These are phyloP conservation scores for Galerucella calmariensis DNA, from an alignment of 2,888 invertebrate species.

Conservation along the genomic window DNA sequence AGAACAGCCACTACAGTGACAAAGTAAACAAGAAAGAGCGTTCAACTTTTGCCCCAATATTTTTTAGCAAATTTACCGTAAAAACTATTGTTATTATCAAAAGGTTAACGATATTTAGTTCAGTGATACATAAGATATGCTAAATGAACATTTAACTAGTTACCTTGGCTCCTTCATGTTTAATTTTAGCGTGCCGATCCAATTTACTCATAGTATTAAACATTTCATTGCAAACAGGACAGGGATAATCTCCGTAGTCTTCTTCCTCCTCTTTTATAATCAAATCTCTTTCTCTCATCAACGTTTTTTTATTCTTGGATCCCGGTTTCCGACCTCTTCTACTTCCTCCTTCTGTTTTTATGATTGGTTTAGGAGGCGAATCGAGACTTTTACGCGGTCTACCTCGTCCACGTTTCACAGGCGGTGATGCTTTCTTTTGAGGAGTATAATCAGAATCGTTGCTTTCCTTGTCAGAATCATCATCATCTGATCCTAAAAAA, in stretches of 20 bases:
- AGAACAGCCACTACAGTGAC: too few species aligned
- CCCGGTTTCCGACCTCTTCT: constrained; percentile 52
- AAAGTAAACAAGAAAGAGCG: too few species aligned
- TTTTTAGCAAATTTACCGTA: too few species aligned
- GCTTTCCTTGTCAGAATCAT: constrained; percentile 52
- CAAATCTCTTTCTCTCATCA: constrained; percentile 22
- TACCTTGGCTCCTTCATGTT: constrained; percentile 55
- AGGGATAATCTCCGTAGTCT: constrained; percentile 56
- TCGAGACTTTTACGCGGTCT: constrained; percentile 58
- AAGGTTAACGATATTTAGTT: too few species aligned
- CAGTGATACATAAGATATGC: neutral
- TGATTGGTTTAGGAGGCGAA: constrained; percentile 39
- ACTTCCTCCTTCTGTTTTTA: constrained; percentile 35
- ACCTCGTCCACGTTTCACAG: constrained; percentile 54
- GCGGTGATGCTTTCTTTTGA: constrained; percentile 46
- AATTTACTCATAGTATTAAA: constrained; percentile 56
- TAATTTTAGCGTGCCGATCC: constrained; percentile 56
- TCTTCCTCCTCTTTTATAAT: constrained; percentile 52
- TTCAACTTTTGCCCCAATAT: too few species aligned
- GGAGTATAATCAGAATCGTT: constrained; percentile 61
- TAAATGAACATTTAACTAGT: neutral
- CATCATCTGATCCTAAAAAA: constrained; percentile 25
- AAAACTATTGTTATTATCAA: too few species aligned
- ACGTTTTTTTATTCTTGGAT: constrained; percentile 45
- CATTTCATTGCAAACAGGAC: constrained; percentile 57